Base-by-base conservation (phyloP, 2,888 invertebrate species). In the Clitarchus hookeri region DNA sequence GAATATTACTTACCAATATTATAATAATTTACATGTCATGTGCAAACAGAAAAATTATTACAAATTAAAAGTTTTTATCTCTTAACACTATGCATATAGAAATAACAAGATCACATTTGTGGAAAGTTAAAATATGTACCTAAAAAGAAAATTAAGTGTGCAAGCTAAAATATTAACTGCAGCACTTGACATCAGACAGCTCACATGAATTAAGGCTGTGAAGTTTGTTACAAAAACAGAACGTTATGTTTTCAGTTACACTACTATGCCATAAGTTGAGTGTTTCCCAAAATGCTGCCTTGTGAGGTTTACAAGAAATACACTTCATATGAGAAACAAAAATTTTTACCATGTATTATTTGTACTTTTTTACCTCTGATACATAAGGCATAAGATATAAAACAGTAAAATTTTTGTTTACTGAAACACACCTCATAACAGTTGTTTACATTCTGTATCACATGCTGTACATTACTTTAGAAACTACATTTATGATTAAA, bases 1-100 rank as follows among this genome's bases (percentile, higher is more conserved):
- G 65, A 65, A 65, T 65, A 65, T 23, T 65, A 65, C 16, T 16
- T 65, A 65, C 65, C 65, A 65, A 65, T 65, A 65, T 23, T 65
- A 23, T 65, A 19, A 65, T 65, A 65, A 8, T 65, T 65, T 65
- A 65, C 65, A 65, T 23, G 65, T 65, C 65, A 65, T 65, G 65
- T 65, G 65, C 65, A 65, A 65, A 65, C 65, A 65, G n/a, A 65
- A 65, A 65, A 23, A 53, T 53, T 53, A 53, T 65, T 65, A 65
- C 65, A 65, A 65, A 65, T 65, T 65, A 65, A 65, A 65, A 65
- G 8, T 16, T 65, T 65, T 65, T 65, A 65, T 19, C 65, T 65
- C 65, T 65, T 65, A 19, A 65, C 65, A 65, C 65, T 65, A 65
- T 65, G 65, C 65, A 65, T 65, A 65, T 65, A 65, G 19, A 65